Evolutionary conservation across 1,140 invertebrate species (phyloP).

Genomic region (Gonatopus flavifemur): DNA sequence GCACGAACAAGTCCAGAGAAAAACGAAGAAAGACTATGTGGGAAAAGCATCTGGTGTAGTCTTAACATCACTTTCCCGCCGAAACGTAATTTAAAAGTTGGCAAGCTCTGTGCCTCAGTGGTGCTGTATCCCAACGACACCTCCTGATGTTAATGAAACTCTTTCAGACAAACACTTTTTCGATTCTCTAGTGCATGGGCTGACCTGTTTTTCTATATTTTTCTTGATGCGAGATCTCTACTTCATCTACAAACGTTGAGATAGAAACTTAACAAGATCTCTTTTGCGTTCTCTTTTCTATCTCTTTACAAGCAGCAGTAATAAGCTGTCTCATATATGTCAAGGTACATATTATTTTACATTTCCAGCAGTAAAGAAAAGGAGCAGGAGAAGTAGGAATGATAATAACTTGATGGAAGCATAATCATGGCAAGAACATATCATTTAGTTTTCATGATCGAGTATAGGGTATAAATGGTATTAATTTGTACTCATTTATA

Average conservation of each 20-base stretch:
- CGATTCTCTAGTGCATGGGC: constrained; percentile 43
- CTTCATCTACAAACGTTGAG: too few relatives aligned
- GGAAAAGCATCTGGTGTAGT: constrained; percentile 7
- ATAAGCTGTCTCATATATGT: constrained; percentile 10
- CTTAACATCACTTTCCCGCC: constrained; percentile 38
- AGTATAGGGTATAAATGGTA: too few relatives aligned
- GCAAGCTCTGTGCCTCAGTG: constrained; percentile 24
- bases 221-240: not conserved
- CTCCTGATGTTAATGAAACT: constrained; percentile 52
- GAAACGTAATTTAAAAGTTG: constrained; percentile 57
- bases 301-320: not conserved
- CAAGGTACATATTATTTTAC: constrained; percentile 21
- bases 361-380: too few relatives aligned
- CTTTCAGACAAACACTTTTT: constrained; percentile 45
- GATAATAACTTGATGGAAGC: too few relatives aligned
- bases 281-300: not conserved
- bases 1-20: too few relatives aligned
- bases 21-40: not conserved
- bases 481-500: too few relatives aligned
- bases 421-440: too few relatives aligned
- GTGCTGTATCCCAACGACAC: constrained; percentile 19
- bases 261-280: too few relatives aligned
- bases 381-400: too few relatives aligned
- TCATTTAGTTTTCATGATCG: too few relatives aligned
- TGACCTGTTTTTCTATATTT: not conserved